Base-by-base conservation (phyloP, 2,113 vertebrate species). In the Lagopus muta region DNA sequence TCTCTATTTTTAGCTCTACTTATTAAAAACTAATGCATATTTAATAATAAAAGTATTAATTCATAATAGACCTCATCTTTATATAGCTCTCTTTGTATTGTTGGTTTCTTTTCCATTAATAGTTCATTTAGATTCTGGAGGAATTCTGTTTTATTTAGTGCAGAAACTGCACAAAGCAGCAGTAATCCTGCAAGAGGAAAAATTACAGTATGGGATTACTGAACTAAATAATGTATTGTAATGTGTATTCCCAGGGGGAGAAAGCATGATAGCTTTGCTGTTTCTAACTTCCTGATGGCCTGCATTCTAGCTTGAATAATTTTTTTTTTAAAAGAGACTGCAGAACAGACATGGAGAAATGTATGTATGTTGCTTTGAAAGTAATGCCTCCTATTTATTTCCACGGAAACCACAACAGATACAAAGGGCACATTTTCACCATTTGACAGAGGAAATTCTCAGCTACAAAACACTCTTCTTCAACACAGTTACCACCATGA, bases 11-110 rank as follows among this genome's bases (percentile, higher is more conserved):
- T 95, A 86, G 82, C 72, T 70, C 55, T 69, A 18, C 75, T 88
- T 94, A 88, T 92, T 94, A 94, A 82, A 80, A 94, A 13, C 78
- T 89, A 76, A 89, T 93, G 61, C 82, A 95, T 95, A 92, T 88
- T 94, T 91, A 91, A 90, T 90, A 85, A 69, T 72, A 69, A 54
- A 94, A 82, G 60, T 67, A 92, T 92, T 89, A 91, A 94, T 94
- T 91, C 47, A 3, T 92, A 94, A 88, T 86, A 80, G 82, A 43
- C 70, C 50, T 90, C 60, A 52, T 91, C 93, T 90, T 64, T 89
- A 64, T 92, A 88, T 95, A 92, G 65, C 69, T 43, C 22, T 15
- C 30, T 91, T 83, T 0, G 0, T 76, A 57, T 75, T 94, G 69
- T 91, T 91, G 75, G 58, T 27, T 88, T 89, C 88, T 94, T n/a